These are phyloP conservation scores for Glaucopsyche alexis DNA, from an alignment of 2,888 invertebrate genomes.

Conservation along the genomic window DNA sequence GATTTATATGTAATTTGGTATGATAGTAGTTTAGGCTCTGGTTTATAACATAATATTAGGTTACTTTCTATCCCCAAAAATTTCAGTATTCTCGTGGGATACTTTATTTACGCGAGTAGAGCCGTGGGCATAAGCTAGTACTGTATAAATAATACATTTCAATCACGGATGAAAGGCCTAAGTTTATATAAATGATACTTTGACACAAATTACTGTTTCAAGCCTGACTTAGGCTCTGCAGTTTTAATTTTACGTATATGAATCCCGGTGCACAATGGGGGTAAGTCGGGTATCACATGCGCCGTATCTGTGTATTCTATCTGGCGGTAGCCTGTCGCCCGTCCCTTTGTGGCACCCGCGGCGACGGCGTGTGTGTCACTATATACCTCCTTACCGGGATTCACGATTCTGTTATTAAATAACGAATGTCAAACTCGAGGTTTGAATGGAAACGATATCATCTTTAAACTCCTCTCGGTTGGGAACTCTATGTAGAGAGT, in stretches of 20 bases:
- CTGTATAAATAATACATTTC: no score
- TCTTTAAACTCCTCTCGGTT: background rate
- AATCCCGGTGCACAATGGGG: conserved; percentile 20
- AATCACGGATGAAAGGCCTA: no score
- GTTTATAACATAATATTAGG: no score
- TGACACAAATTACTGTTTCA: background rate
- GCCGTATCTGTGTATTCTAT: conserved; percentile 38
- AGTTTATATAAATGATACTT: no score
- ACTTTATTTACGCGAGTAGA: no score
- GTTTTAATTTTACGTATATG: conserved; percentile 11
- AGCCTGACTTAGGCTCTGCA: background rate
- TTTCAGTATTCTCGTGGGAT: no score
- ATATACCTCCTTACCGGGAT: conserved; percentile 25
- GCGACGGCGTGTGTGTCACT: conserved; percentile 31
- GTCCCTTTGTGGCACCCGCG: conserved; percentile 57
- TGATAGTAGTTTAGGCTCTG: no score
- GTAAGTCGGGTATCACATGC: conserved; percentile 19
- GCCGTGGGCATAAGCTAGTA: no score
- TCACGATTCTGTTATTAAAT: conserved; percentile 17
- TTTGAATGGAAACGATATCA: conserved; percentile 16
- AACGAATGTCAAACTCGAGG: conserved; percentile 12
- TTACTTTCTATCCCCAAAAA: no score
- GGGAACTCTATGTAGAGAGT: background rate
- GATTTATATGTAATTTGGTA: no score
- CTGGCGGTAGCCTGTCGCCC: conserved; percentile 44